A percentile compares a stretch with the other conserved stretches of the same genome.
phyloP scores from a whole-genome alignment of 92 coral and sea anemone species.

The Umimayanthus kanabou region DNA sequence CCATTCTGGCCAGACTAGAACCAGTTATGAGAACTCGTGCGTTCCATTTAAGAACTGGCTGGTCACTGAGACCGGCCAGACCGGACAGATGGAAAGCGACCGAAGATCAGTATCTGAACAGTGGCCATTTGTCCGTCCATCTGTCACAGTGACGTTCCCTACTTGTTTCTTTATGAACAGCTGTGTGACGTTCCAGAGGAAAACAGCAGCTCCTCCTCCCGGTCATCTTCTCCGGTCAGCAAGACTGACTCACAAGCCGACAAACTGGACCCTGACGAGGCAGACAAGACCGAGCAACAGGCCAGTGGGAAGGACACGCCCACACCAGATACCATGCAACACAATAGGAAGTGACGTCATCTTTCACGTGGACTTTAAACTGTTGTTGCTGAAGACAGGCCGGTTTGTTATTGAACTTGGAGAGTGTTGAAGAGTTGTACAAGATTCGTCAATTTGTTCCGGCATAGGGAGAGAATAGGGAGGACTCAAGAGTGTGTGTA shows the following conservation, averaged over 20 bases:
- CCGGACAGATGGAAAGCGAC: too few species aligned
- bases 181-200: conserved; percentile 39
- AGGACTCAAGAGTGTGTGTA: too few species aligned
- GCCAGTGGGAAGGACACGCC: conserved; percentile 12
- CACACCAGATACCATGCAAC: conserved; percentile 4
- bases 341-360: conserved; percentile 3
- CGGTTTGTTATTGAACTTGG: neutral
- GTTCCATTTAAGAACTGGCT: too few species aligned
- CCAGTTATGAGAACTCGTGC: too few species aligned
- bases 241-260: conserved; percentile 22
- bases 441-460: neutral
- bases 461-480: too few species aligned
- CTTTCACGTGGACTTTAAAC: too few species aligned
- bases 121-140: too few species aligned
- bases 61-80: too few species aligned
- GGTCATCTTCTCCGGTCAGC: conserved; percentile 30
- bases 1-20: too few species aligned
- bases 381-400: neutral
- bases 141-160: neutral
- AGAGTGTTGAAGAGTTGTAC: neutral
- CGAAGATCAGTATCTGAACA: too few species aligned
- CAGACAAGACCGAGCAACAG: conserved; percentile 7
- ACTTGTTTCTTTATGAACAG: neutral
- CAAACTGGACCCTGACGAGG: conserved; percentile 19
- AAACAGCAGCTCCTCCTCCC: conserved; percentile 36